phyloP scores from a whole-genome alignment of 2,888 invertebrate genomes.

The Apamea epomidion region DNA sequence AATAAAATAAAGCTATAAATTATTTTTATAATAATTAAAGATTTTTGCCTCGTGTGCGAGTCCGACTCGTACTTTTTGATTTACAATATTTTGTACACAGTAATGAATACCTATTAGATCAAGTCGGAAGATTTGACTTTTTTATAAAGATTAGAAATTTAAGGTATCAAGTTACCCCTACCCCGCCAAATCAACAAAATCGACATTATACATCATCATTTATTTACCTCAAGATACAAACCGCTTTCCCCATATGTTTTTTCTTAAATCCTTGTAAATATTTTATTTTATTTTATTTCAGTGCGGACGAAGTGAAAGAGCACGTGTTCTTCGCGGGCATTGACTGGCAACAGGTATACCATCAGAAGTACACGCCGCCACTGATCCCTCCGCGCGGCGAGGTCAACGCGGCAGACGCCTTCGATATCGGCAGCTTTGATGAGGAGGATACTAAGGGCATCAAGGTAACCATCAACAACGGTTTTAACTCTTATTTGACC shows the following conservation, averaged over 20 bases:
- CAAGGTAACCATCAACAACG: slow-evolving; percentile 91
- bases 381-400: slow-evolving; percentile 99
- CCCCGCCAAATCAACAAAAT: background rate
- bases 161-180: background rate
- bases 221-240: too few relatives aligned
- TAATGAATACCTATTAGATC: background rate
- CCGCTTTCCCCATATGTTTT: background rate
- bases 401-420: slow-evolving; percentile 99
- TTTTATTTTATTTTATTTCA: slow-evolving; percentile 77
- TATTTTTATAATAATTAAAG: too few relatives aligned
- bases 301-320: slow-evolving; percentile 99
- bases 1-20: too few relatives aligned
- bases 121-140: background rate
- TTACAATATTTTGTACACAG: background rate
- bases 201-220: background rate
- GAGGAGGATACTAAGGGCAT: slow-evolving; percentile 99
- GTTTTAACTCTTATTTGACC: background rate
- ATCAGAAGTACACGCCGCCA: slow-evolving; percentile 99
- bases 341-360: slow-evolving; percentile 99
- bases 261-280: background rate
- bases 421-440: slow-evolving; percentile 99
- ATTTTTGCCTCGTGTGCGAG: too few relatives aligned
- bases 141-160: background rate
- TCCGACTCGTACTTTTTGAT: background rate
- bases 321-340: slow-evolving; percentile 99